These are phyloP conservation scores for Castor canadensis DNA, from an alignment of 2,113 vertebrate species.

Conservation along the genomic window DNA sequence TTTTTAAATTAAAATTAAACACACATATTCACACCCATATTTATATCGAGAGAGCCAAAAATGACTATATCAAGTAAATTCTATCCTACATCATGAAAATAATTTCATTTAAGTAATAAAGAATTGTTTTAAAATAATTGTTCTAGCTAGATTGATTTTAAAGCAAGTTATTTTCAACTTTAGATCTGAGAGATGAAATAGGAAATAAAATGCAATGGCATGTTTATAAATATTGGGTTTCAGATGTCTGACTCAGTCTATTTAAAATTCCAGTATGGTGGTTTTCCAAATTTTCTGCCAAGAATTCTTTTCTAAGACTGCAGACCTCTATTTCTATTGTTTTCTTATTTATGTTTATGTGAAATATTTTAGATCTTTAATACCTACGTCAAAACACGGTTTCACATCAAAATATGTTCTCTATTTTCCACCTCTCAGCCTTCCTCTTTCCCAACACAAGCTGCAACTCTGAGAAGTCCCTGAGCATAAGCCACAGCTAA, in stretches of 20 bases:
- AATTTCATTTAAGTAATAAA: slow-evolving; percentile 17
- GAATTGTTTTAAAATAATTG: background rate
- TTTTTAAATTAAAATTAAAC: background rate
- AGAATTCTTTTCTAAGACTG: slow-evolving; percentile 22
- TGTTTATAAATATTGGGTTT: background rate
- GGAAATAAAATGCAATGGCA: slow-evolving; percentile 11
- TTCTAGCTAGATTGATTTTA: background rate
- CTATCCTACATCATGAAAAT: background rate
- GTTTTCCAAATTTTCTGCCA: background rate
- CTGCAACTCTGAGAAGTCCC: background rate
- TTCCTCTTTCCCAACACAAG: background rate
- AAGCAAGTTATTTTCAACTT: slow-evolving; percentile 7
- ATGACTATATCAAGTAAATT: background rate
- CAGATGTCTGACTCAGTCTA: background rate
- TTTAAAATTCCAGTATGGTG: slow-evolving; percentile 10
- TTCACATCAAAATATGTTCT: background rate
- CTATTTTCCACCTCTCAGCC: background rate
- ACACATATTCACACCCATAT: background rate
- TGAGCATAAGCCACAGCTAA: background rate
- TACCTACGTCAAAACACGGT: background rate
- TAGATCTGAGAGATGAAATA: background rate
- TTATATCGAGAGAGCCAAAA: background rate
- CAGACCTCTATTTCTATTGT: background rate
- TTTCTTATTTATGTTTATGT: background rate
- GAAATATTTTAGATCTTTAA: background rate